Base-by-base conservation (phyloP, 2,888 invertebrate species). In the Bhutanitis thaidina region DNA sequence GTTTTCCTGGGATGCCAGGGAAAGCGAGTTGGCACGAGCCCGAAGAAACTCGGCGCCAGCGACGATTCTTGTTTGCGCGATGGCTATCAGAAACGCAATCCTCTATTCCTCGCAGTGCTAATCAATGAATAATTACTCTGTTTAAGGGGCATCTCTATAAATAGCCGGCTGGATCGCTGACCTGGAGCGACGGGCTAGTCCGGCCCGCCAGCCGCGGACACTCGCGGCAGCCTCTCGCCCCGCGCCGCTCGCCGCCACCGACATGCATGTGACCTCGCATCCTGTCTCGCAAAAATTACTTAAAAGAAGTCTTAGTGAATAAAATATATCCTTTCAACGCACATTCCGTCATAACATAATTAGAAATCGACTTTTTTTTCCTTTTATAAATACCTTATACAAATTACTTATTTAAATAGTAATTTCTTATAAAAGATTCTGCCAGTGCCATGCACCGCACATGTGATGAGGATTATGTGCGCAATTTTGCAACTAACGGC, bases 111-210 rank as follows among this genome's bases (percentile, higher is more conserved):
- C 79, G 86, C 85, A 83, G 86, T 85, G 85, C 88, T 89, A 89
- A 89, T 89, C 88, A 89, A 88, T 89, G 88, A 89, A 89, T 89
- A 89, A 89, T 89, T 89, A 89, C 87, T 89, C 88, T 89, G 88
- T 88, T 89, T 88, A 88, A 89, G 89, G 88, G 85, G 84, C 83
- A 87, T 81, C 80, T 89, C 88, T 89, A 89, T 88, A 88, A 88
- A 89, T 89, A 89, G 87, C 83, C 74, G 76, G 84, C 83, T 88
- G 87, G 89, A 88, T 86, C 89, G 89, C 86, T 89, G 89, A 88
- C 88, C 88, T 84, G 88, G 85, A 86, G 86, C 87, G 88, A 87
- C 89, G 86, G 81, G 88, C 85, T 86, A 83, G 86, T 85, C 86
- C 86, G 86, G 85, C 84, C 85, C 86, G 83, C 82, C 81, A 80